Evolutionary conservation across 2,797 vertebrate genomes (phyloP), one percentile per base, ranked within the genome.

Genomic region (Gobionotothen gibberifrons): DNA sequence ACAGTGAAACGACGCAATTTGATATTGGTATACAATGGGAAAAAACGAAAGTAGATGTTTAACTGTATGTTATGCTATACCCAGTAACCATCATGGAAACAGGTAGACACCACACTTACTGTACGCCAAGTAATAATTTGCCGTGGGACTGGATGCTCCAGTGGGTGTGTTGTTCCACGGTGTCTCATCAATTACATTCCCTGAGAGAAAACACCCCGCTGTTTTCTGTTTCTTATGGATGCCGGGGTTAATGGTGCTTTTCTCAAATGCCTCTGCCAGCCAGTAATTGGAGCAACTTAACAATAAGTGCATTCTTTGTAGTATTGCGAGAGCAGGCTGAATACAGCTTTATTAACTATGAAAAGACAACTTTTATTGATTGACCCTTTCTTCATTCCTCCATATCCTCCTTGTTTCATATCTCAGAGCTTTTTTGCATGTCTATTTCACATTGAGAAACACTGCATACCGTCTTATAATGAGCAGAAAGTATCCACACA

Each of bases 171-270:
- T 88, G 87, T 85, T 93, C 88, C 82, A 73, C 40, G 12, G 86
- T 74, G 90, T 84, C 90, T 91, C 88, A 91, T 93, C 90, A 92
- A 91, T 93, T 91, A 88, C 85, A 90, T 87, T 92, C 85, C 91
- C 91, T 74, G 79, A 80, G 90, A 91, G 89, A 84, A 88, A 92
- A 91, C 85, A 78, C 78, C 77, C 75, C 72, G 81, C 88, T 85
- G 90, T 88, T 90, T 92, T 89, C 73, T 48, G 72, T 88, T 89
- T 86, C 87, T 87, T 84, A 26, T 47, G 17, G 74, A 79, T 82
- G 83, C 83, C 2, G 82, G 48, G 82, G 84, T 90, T 91, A 91
- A 90, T 92, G 85, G 87, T 72, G 85, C 88, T 87, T 85, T 87
- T 83, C 87, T 88, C 79, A 69, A 87, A 85, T 48, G 89, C 79